Base-by-base conservation (phyloP, 2,113 vertebrate species). In the Erythrocercus mccallii region DNA sequence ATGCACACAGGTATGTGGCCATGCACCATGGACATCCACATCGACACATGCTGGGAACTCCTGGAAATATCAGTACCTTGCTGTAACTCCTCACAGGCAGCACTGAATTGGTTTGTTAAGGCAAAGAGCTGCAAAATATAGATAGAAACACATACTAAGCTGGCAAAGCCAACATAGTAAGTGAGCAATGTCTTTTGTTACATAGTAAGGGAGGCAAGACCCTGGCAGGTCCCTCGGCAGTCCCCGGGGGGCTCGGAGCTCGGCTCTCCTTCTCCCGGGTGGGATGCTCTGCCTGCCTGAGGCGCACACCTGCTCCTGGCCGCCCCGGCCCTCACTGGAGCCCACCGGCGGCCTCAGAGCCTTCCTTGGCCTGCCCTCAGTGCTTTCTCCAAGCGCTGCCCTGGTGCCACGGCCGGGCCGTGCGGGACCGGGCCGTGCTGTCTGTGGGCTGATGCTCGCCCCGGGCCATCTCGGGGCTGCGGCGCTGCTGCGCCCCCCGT, bases 221-320 rank as follows among this genome's bases (percentile, higher is more conserved):
- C 12, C 5, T 6, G 17, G 33, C 40, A 42, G 35, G 12, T 58
- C 23, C 16, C 20, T 24, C 44, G 1, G 1, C 48, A 68, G 72
- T 3, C 30, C n/a, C 57, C 0, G 0, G 4, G 6, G 14, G 13
- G 10, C 53, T 54, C 8, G 7, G 17, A 45, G 47, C 30, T 37
- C 44, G n/a, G 51, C 33, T 23, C 2, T 11, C 11, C 1, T 0
- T 8, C 31, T 20, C 27, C 35, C 8, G 11, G 10, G 11, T 2
- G 3, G 24, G 40, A 38, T 2, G 6, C 9, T 51, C 12, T 13
- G 25, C 30, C 42, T 20, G 54, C 38, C 40, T 11, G 28, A 57
- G 25, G 11, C 10, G 10, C 40, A n/a, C 7, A 42, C 20, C 42
- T 58, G 56, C 24, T 47, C 74, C 2, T 5, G 1, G 7, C n/a